phyloP scores from a whole-genome alignment of 2,113 vertebrate genomes.

The Cairina moschata region DNA sequence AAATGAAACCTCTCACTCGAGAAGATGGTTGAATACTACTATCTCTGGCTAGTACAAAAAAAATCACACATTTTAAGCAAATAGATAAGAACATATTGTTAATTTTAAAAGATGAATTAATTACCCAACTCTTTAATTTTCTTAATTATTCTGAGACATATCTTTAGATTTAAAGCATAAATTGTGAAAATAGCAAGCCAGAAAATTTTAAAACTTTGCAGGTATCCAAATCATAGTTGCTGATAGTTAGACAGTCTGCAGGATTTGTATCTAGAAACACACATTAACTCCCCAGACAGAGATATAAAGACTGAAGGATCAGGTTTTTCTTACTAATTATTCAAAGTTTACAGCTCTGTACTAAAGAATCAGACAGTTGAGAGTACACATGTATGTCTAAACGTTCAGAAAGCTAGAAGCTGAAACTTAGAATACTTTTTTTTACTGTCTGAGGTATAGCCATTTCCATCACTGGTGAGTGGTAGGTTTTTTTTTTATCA shows the following conservation, averaged over 20 bases:
- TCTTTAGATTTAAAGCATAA: slow-evolving; percentile 42
- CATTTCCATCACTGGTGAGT: neutral
- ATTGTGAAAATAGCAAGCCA: neutral
- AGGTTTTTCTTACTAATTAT: neutral
- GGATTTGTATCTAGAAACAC: neutral
- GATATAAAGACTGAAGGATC: neutral
- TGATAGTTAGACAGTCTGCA: neutral
- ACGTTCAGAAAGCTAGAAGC: neutral
- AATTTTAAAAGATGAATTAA: slow-evolving; percentile 60
- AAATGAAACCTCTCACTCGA: slow-evolving; percentile 19
- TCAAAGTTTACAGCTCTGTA: neutral
- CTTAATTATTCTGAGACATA: slow-evolving; percentile 30
- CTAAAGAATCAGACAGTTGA: neutral
- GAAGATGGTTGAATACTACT: neutral
- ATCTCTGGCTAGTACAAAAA: neutral
- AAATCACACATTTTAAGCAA: slow-evolving; percentile 6
- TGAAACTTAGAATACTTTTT: neutral
- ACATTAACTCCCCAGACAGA: neutral
- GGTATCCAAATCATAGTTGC: neutral
- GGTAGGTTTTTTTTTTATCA: neutral
- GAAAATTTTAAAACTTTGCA: slow-evolving; percentile 19
- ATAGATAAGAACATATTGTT: slow-evolving; percentile 35
- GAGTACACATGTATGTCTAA: neutral
- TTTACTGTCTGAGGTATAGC: neutral
- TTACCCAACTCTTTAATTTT: slow-evolving; percentile 36